Conservation (phyloP, 2,113 vertebrate species). For the Chrysemys picta region DNA sequence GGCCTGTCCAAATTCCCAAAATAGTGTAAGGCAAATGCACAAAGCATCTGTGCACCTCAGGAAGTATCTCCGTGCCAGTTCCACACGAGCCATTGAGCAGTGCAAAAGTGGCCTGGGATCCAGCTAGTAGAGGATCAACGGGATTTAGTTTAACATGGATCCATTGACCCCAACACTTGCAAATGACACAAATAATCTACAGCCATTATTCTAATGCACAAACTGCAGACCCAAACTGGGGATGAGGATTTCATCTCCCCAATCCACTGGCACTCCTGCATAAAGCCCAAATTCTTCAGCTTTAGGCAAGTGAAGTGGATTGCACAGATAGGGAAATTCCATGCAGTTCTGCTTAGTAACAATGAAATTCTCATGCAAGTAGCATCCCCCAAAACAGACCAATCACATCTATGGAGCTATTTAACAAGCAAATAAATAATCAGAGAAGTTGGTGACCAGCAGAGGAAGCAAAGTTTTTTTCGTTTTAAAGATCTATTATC, state of each 20-base stretch:
- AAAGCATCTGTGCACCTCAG: not conserved
- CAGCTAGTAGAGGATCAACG: not conserved
- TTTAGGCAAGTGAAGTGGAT: not conserved
- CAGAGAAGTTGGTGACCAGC: not conserved
- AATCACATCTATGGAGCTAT: not conserved
- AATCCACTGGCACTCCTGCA: not conserved
- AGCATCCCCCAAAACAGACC: not conserved
- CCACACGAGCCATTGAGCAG: not conserved
- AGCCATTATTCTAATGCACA: not conserved
- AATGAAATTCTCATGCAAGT: not conserved
- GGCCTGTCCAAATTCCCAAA: not conserved
- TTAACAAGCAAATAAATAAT: not conserved
- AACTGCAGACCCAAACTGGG: not conserved
- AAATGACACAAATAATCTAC: not conserved
- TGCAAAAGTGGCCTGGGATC: not conserved
- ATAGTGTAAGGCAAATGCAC: not conserved
- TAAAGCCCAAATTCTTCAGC: not conserved
- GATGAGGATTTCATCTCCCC: rapidly evolving
- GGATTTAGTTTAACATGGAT: not conserved
- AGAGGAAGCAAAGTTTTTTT: not conserved
- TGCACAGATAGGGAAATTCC: not conserved
- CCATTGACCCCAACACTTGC: rapidly evolving
- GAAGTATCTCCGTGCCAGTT: not conserved
- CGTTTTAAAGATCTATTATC: not conserved
- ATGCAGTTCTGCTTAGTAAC: not conserved